Conservation (phyloP, 2,888 invertebrate species). For the Elysia crispata region DNA sequence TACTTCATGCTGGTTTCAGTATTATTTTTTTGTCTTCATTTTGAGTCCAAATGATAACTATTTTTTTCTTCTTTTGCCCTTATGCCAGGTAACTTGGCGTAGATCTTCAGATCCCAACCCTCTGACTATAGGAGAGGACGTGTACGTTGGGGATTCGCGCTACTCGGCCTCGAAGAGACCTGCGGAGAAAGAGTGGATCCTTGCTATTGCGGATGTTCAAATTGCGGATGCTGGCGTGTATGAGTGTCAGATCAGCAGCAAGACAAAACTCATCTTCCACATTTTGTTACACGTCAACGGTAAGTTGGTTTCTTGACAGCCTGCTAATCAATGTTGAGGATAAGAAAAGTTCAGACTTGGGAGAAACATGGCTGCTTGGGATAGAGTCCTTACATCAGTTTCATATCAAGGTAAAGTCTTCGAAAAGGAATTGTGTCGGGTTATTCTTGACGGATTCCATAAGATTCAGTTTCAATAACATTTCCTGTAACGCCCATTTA, state of each 20-base stretch:
- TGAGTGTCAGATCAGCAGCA: slow-evolving; percentile 69
- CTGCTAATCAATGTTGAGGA: not conserved
- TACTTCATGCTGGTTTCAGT: too few relatives aligned
- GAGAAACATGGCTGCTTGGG: too few relatives aligned
- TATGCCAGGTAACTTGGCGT: slow-evolving; percentile 66
- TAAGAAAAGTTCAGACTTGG: not conserved
- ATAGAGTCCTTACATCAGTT: too few relatives aligned
- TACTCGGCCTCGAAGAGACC: slow-evolving; percentile 58
- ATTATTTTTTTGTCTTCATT: too few relatives aligned
- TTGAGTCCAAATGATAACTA: too few relatives aligned
- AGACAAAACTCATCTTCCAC: slow-evolving; percentile 58
- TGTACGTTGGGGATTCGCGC: slow-evolving; percentile 63
- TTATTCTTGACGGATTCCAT: too few relatives aligned
- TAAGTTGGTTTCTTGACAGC: slow-evolving; percentile 41
- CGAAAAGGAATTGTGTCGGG: too few relatives aligned
- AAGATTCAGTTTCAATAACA: too few relatives aligned
- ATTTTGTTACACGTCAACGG: slow-evolving; percentile 60
- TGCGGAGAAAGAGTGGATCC: slow-evolving; percentile 64
- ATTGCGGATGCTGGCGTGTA: slow-evolving; percentile 66
- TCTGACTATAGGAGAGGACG: slow-evolving; percentile 64
- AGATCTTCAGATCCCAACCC: slow-evolving; percentile 67
- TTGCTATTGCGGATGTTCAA: slow-evolving; percentile 64
- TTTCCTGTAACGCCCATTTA: too few relatives aligned
- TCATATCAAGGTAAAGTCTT: too few relatives aligned
- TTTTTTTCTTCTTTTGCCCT: too few relatives aligned